Conservation (phyloP, 2,888 invertebrate species). For the Oligia strigilis region DNA sequence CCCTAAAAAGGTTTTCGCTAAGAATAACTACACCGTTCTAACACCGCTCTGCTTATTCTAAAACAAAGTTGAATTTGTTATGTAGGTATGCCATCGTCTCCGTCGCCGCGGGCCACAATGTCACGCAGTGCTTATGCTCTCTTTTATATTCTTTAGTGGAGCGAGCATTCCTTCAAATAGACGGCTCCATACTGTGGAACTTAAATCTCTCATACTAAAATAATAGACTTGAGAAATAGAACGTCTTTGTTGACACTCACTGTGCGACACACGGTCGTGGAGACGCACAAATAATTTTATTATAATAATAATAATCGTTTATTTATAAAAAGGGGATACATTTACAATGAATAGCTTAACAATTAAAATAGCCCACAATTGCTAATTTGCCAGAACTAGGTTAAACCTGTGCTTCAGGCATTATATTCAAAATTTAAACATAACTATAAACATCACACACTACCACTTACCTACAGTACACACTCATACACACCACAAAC, state of each 20-base stretch:
- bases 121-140: slow-evolving; percentile 50
- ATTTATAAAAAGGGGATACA: too few relatives aligned
- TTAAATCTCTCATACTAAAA: slow-evolving; percentile 78
- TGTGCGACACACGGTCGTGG: slow-evolving; percentile 66
- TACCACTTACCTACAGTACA: too few relatives aligned
- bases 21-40: slow-evolving; percentile 5
- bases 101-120: slow-evolving; percentile 45
- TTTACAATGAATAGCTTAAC: too few relatives aligned
- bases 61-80: slow-evolving; percentile 53
- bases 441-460: too few relatives aligned
- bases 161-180: slow-evolving; percentile 66
- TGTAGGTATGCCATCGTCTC: slow-evolving; percentile 35
- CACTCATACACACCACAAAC: too few relatives aligned
- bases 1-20: not conserved
- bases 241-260: slow-evolving; percentile 74
- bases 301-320: too few relatives aligned
- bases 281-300: slow-evolving; percentile 46
- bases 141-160: slow-evolving; percentile 71
- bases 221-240: slow-evolving; percentile 75
- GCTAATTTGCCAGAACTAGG: too few relatives aligned
- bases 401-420: too few relatives aligned
- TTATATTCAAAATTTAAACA: slow-evolving; percentile 7
- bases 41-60: slow-evolving; percentile 32
- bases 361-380: too few relatives aligned
- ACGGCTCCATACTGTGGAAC: slow-evolving; percentile 65